Conservation (phyloP, 2,113 vertebrate genomes). For the Strigops habroptila region DNA sequence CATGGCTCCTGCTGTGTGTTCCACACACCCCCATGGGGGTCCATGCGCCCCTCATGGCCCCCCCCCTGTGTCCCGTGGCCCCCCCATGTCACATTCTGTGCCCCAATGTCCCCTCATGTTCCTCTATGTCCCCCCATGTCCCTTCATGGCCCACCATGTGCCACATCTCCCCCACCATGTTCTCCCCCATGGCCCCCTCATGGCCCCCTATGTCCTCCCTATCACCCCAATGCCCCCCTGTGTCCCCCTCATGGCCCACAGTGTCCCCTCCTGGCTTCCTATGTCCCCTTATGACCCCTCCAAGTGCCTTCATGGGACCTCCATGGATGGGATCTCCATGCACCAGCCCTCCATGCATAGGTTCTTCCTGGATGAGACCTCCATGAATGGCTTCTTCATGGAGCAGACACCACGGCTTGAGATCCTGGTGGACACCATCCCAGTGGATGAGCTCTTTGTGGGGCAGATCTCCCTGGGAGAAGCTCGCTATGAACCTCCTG, state of each 20-base stretch:
- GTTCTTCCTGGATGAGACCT: not conserved
- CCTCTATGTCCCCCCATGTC: not conserved
- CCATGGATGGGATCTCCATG: fast-evolving
- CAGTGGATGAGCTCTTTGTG: not conserved
- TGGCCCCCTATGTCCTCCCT: not conserved
- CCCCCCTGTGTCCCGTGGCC: too few species aligned
- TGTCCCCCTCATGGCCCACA: not conserved
- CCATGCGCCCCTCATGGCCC: not conserved
- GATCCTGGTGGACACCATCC: not conserved
- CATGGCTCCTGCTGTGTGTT: not conserved
- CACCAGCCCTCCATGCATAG: too few species aligned
- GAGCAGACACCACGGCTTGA: not conserved
- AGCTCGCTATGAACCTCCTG: not conserved
- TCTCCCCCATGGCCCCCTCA: not conserved
- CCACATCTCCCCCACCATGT: too few species aligned
- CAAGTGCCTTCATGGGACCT: not conserved
- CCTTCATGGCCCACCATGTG: too few species aligned
- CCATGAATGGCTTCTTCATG: not conserved
- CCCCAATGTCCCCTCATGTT: too few species aligned
- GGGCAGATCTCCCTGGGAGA: not conserved
- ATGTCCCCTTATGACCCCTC: not conserved
- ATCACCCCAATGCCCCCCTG: not conserved
- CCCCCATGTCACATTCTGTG: too few species aligned
- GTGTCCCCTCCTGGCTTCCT: not conserved
- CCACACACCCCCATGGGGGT: not conserved